Base-by-base conservation (phyloP, 2,797 vertebrate species). In the Diplodus sargus region DNA sequence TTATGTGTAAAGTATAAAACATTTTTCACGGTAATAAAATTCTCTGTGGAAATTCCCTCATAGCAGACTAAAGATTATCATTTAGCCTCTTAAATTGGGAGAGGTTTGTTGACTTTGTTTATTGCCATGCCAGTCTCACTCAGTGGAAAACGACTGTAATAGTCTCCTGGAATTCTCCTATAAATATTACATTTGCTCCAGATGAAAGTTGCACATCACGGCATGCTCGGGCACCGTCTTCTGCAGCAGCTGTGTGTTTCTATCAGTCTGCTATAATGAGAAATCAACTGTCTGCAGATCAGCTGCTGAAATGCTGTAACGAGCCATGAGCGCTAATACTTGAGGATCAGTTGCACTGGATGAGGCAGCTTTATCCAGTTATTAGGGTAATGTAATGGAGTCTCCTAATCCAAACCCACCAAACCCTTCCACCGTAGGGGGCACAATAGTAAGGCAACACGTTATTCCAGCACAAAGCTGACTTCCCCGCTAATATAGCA, bases 341-440 rank as follows among this genome's bases (percentile, higher is more conserved):
- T 84, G 86, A 89, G 84, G 92, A 93, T 92, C 92, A 90, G 92
- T 91, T 94, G 92, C 93, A 92, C 87, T 91, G 92, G 91, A 93
- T 93, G 94, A 94, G 90, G 90, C 89, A 49, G 92, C 92, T 93
- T 94, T 93, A 94, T 94, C 93, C 92, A 94, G 89, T 94, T 95
- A 94, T 95, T 94, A 95, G 93, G 91, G 92, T 93, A 94, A 93
- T 94, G 92, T 95, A 94, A 95, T 94, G 89, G 94, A 92, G 91
- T 93, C 90, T 92, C 81, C 87, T 94, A 95, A 95, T 94, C 93
- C 92, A 91, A 91, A 93, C 90, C 89, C 87, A 91, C 81, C 90
- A 92, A 94, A 91, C 91, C 89, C 83, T 90, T 89, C 88, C 90
- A 93, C 94, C 89, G 85, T 93, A 93, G 90, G 94, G 93, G 91